Conservation (phyloP, 53 echinoderm and acorn worm genomes). For the Arbacia lixula region DNA sequence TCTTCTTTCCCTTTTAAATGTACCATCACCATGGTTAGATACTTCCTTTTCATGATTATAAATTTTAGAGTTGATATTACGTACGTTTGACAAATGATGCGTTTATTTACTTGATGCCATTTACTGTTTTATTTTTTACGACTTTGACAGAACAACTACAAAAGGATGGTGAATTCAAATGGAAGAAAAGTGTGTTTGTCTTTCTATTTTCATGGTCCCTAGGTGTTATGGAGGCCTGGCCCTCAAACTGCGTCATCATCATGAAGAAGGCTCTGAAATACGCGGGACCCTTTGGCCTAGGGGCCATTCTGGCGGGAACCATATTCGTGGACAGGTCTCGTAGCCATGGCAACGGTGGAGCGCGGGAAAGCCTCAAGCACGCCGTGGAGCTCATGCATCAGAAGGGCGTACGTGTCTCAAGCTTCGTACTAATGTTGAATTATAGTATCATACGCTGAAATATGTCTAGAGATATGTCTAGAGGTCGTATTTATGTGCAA, state of each 20-base stretch:
- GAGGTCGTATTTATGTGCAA: no score
- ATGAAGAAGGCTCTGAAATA: constrained; percentile 91
- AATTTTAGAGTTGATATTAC: no score
- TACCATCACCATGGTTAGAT: no score
- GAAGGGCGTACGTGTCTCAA: constrained; percentile 71
- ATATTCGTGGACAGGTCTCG: constrained; percentile 84
- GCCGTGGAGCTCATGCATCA: constrained; percentile 70
- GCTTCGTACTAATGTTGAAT: no score
- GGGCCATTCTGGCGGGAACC: constrained; percentile 76
- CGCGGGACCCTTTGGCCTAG: constrained; percentile 88
- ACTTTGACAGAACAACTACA: no score
- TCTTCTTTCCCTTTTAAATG: neutral
- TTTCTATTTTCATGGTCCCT: neutral
- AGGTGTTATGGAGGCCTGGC: constrained; percentile 90
- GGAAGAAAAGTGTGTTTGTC: neutral
- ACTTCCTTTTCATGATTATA: no score
- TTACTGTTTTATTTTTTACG: no score
- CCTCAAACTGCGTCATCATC: constrained; percentile 72
- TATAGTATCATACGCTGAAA: no score
- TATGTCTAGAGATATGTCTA: no score
- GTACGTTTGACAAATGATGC: no score
- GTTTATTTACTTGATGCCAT: no score
- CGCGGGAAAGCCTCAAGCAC: constrained; percentile 66
- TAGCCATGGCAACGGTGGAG: constrained; percentile 66
- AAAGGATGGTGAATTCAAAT: no score